Evolutionary conservation across 2,888 invertebrate genomes (phyloP), one percentile per base, ranked within the genome.

Genomic region (Linyphia triangularis): DNA sequence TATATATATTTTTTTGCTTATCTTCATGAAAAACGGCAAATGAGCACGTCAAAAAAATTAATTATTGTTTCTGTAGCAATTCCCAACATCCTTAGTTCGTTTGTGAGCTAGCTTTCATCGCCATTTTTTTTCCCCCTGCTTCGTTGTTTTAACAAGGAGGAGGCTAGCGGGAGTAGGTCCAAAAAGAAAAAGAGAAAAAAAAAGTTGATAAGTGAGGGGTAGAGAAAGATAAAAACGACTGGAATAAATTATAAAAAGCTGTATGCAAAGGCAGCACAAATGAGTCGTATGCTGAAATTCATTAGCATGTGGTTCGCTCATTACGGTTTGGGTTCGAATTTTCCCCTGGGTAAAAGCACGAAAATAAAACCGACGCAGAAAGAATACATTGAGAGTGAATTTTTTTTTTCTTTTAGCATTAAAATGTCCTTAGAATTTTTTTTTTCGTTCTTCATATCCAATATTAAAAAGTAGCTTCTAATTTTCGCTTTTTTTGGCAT

Each of bases 1-100:
- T n/a, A n/a, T n/a, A n/a, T n/a, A n/a, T 2, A 26, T 30, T 59
- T 57, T 59, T 75, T 75, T 33, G 33, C 37, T 10, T 30, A 28
- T 30, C 28, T 73, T 57, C 57, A 43, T 19, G 63, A 81, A 81
- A 86, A 86, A 81, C 81, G 75, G 86, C 81, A 86, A 86, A 86
- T 86, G 86, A 86, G 69, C 73, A 86, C 73, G 73, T 81, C 86
- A 86, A 86, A 86, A 86, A 86, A 81, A 86, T 86, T 86, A 86
- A 86, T 86, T 86, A 86, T 86, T 81, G 79, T 73, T 86, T 79
- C 79, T 67, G 65, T 83, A 63, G 73, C 73, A 33, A 73, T 83
- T 73, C 83, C 72, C 78, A 22, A 67, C 43, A 33, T 51, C 67
- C 73, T 10, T 63, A 63, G 73, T 33, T 65, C 65, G 73, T 24